Percentiles rank a stretch among this genome's conserved stretches.
Evolutionary conservation across 2,888 invertebrate genomes (phyloP).

Genomic region (Phytoseiulus persimilis): DNA sequence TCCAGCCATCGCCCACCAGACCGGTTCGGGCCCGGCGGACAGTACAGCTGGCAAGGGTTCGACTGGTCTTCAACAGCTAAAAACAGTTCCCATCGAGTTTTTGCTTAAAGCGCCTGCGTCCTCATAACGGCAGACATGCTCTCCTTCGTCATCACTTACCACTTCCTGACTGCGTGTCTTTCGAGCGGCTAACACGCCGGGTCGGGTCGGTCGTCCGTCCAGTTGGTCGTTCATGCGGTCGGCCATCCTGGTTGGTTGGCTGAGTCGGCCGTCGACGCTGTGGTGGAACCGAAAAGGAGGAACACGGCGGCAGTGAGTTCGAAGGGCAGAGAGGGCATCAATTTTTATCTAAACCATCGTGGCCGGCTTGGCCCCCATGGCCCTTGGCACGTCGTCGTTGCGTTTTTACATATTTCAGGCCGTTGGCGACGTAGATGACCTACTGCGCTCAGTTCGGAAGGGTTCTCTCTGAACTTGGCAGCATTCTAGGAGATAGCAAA

Average conservation of each 20-base stretch:
- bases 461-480: neutral
- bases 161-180: neutral
- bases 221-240: no score
- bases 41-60: neutral
- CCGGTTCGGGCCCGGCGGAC: neutral
- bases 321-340: neutral
- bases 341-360: neutral
- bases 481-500: no score
- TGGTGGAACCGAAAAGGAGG: neutral
- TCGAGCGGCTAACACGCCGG: neutral
- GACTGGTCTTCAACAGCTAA: constrained; percentile 5
- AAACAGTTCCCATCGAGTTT: neutral
- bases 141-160: neutral
- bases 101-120: neutral
- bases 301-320: neutral
- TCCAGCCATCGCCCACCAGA: neutral
- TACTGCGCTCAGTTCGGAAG: neutral
- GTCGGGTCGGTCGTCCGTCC: neutral
- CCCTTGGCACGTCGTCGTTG: neutral
- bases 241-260: neutral
- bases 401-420: neutral
- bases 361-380: neutral
- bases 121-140: neutral
- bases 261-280: neutral
- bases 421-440: neutral